phyloP scores from a whole-genome alignment of 1,140 invertebrate species.

The Ridgeia piscesae region DNA sequence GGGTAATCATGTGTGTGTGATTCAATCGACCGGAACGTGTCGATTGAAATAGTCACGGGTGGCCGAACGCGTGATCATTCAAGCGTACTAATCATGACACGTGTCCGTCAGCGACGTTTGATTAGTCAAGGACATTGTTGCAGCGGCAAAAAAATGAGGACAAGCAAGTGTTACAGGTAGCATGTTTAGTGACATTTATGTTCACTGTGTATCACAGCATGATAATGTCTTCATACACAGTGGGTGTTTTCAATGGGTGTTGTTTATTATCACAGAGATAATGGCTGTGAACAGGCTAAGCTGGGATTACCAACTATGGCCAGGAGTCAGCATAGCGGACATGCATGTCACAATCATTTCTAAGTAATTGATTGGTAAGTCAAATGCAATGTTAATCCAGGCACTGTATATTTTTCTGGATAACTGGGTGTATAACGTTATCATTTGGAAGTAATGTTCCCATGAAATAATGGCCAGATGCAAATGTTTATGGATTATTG shows the following conservation, averaged over 20 bases:
- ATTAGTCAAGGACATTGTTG: neutral
- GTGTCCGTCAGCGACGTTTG: neutral
- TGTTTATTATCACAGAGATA: neutral
- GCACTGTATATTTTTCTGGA: too few species aligned
- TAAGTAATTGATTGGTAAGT: neutral
- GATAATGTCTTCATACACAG: neutral
- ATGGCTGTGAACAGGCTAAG: neutral
- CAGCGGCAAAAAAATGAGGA: neutral
- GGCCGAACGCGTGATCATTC: neutral
- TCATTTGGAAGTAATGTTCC: too few species aligned
- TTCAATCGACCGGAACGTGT: neutral
- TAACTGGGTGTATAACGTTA: too few species aligned
- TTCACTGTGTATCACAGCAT: neutral
- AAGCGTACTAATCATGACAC: neutral
- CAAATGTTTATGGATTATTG: too few species aligned
- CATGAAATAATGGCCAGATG: too few species aligned
- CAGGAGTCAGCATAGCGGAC: neutral
- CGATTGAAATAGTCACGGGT: neutral
- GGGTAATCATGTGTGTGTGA: neutral
- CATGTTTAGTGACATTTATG: neutral
- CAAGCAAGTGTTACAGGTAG: neutral
- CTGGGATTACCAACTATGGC: neutral
- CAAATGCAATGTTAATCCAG: too few species aligned
- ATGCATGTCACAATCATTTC: neutral
- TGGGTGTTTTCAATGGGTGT: neutral